Percentiles rank a stretch among this genome's conserved stretches.
Evolutionary conservation across 2,113 vertebrate species (phyloP).

Genomic region (Salvelinus sp.): DNA sequence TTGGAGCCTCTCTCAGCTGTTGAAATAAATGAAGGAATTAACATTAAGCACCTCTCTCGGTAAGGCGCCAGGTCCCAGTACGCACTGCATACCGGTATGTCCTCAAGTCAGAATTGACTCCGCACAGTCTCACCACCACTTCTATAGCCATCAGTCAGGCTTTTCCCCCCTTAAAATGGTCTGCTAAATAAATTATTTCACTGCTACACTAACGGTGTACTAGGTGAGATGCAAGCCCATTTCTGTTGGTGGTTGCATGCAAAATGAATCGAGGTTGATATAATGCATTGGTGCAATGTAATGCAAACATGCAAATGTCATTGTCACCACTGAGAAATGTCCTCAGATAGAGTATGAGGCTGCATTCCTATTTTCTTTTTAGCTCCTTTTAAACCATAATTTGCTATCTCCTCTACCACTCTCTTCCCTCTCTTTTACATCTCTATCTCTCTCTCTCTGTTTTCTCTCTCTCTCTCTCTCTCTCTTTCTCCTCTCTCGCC

Average conservation of each 20-base stretch:
- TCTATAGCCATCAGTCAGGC: slow-evolving; percentile 20
- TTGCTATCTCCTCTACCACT: not conserved
- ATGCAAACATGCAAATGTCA: not conserved
- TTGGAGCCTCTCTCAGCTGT: slow-evolving; percentile 35
- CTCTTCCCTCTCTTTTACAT: not conserved
- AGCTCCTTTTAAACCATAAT: not conserved
- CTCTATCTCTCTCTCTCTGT: not conserved
- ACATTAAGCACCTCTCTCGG: slow-evolving; percentile 57
- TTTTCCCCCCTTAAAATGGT: not conserved
- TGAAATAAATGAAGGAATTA: slow-evolving; percentile 69
- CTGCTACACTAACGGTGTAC: not conserved
- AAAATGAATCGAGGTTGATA: slow-evolving; percentile 14
- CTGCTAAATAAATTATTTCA: slow-evolving; percentile 15
- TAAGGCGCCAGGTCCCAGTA: slow-evolving; percentile 20
- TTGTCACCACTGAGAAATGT: not conserved
- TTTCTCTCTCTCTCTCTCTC: not conserved
- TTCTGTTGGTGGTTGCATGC: not conserved
- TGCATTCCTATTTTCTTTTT: not conserved
- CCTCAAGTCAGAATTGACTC: slow-evolving; percentile 52
- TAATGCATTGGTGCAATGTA: not conserved
- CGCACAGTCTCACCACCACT: slow-evolving; percentile 4
- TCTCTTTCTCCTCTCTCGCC: not conserved
- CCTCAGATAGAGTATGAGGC: not conserved
- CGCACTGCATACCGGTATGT: slow-evolving; percentile 26
- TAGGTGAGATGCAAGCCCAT: not conserved